Conservation (phyloP, 2,888 invertebrate genomes). For the Deroplatys truncata region DNA sequence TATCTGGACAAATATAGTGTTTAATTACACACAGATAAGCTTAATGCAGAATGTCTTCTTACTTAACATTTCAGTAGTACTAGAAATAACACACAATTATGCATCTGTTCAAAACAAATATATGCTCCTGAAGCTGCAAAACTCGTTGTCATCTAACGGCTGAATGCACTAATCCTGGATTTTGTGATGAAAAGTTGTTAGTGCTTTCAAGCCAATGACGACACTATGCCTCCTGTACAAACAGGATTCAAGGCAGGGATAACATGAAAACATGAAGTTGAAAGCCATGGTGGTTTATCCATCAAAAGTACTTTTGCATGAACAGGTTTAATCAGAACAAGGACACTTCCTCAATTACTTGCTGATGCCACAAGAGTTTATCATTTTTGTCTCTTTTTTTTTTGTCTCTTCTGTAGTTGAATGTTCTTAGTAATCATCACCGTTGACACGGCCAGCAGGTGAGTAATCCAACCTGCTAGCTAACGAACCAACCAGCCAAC, state of each 20-base stretch:
- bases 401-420: not conserved
- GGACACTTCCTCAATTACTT: not conserved
- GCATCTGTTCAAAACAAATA: not conserved
- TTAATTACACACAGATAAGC: not conserved
- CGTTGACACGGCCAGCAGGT: not conserved
- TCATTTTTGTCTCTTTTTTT: conserved; percentile 1
- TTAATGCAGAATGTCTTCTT: not conserved
- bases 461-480: not conserved
- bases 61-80: not conserved
- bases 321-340: not conserved
- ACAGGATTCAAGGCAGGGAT: too few relatives aligned
- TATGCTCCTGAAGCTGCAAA: not conserved
- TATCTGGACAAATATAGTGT: not conserved
- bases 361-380: not conserved
- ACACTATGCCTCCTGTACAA: not conserved
- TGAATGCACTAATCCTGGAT: not conserved
- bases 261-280: conserved; percentile 21
- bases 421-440: not conserved
- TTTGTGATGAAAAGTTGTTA: not conserved
- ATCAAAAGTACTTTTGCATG: not conserved
- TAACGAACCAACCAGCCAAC: not conserved
- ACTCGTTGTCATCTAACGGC: not conserved
- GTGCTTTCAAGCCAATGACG: not conserved
- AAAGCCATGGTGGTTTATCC: not conserved
- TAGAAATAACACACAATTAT: not conserved